Conservation (phyloP, 2,888 invertebrate genomes). For the Apantesis nais region DNA sequence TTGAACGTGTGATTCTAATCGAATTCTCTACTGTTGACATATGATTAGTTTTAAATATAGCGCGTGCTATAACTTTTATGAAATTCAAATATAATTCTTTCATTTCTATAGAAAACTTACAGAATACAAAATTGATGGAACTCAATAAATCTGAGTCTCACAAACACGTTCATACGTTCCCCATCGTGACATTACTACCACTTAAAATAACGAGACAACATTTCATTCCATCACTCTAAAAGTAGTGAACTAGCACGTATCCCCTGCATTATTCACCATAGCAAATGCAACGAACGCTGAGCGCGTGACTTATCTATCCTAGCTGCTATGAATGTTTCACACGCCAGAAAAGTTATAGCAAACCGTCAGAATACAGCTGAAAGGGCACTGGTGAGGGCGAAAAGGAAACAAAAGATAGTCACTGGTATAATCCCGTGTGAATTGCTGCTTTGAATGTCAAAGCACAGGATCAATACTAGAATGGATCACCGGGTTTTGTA, state of each 20-base stretch:
- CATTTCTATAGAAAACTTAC: conserved; percentile 31
- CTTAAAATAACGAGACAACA: conserved; percentile 60
- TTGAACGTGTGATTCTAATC: too few species aligned
- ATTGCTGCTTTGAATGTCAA: conserved; percentile 45
- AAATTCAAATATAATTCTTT: too few species aligned
- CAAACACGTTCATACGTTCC: conserved; percentile 48
- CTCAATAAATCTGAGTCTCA: conserved; percentile 42
- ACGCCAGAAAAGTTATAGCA: conserved; percentile 58
- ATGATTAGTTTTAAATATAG: too few species aligned
- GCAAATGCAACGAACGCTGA: conserved; percentile 69
- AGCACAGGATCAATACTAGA: conserved; percentile 34
- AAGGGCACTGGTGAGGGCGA: conserved; percentile 52
- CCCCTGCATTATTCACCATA: conserved; percentile 79
- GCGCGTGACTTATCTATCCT: conserved; percentile 77
- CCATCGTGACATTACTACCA: conserved; percentile 48
- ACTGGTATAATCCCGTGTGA: conserved; percentile 45
- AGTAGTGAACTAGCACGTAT: conserved; percentile 64
- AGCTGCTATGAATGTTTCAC: conserved; percentile 66
- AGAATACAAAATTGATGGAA: conserved; percentile 36
- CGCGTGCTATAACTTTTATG: too few species aligned
- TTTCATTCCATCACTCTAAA: conserved; percentile 69
- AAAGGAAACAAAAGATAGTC: conserved; percentile 52
- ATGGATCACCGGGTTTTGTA: conserved; percentile 23
- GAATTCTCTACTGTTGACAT: too few species aligned
- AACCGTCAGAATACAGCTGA: conserved; percentile 52